A percentile compares a stretch with the other conserved stretches of the same genome.
phyloP scores from a whole-genome alignment of 2,888 invertebrate species.

The Perizoma affinitatum region DNA sequence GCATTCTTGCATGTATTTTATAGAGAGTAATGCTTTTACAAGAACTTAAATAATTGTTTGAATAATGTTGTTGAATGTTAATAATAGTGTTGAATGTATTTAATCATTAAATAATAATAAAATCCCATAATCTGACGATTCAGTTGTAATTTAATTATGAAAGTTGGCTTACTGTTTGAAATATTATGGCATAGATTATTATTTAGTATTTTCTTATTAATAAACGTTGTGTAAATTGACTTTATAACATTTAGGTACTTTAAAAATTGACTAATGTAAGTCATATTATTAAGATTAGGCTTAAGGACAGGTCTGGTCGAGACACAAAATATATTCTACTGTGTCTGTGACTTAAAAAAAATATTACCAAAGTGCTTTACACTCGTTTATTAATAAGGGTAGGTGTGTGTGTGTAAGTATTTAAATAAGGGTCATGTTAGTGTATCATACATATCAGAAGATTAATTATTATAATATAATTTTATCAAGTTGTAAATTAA shows the following conservation, averaged over 20 bases:
- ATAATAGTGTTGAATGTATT: conserved; percentile 69
- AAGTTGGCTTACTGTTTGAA: conserved; percentile 62
- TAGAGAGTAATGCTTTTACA: conserved; percentile 37
- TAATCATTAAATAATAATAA: conserved; percentile 61
- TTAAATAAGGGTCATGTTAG: conserved; percentile 21
- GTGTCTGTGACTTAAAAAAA: background rate
- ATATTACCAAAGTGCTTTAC: background rate
- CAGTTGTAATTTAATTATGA: conserved; percentile 46
- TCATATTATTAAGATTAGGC: too few species aligned
- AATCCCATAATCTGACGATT: conserved; percentile 60
- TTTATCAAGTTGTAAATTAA: conserved; percentile 40
- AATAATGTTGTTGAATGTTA: conserved; percentile 75
- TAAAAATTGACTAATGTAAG: background rate
- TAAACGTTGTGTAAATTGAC: conserved; percentile 22
- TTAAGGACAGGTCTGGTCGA: too few species aligned
- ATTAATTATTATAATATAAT: conserved; percentile 40
- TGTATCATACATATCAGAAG: conserved; percentile 48
- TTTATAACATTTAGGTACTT: background rate
- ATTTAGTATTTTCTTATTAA: conserved; percentile 8
- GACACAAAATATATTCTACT: too few species aligned
- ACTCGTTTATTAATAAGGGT: conserved; percentile 14
- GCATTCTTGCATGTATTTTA: conserved; percentile 32
- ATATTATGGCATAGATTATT: conserved; percentile 42
- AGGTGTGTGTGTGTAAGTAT: conserved; percentile 15
- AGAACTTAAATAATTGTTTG: conserved; percentile 50